Base-by-base conservation (phyloP, 2,888 invertebrate genomes). In the Eulithis testata region DNA sequence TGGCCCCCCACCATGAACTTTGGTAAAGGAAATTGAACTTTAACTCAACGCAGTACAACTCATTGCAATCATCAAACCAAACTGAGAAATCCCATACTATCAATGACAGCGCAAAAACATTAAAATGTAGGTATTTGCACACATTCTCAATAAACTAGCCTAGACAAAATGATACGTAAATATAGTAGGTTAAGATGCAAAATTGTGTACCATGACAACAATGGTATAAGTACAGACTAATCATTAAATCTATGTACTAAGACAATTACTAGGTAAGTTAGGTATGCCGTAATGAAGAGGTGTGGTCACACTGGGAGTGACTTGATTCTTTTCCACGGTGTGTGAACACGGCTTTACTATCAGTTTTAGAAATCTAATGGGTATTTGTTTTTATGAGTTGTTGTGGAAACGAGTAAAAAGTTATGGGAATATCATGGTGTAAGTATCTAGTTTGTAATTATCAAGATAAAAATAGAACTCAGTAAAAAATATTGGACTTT, bases 241-340 rank as follows among this genome's bases (percentile, higher is more conserved):
- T 78, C 75, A 80, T 82, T 76, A 76, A 59, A 69, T 73, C 74
- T 67, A 67, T 63, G 63, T 75, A 74, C 69, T 77, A 76, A 77
- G 75, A 76, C 77, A 80, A 83, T 82, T 73, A 78, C 75, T 45
- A 49, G 49, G 49, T 49, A 60, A 63, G 61, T 47, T 70, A 70
- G 76, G 76, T 73, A 73, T 63, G 69, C 76, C 63, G 64, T 84
- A 82, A 80, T 81, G 76, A 73, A 78, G 83, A 83, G 90, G 90
- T 89, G 90, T 84, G 81, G 80, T 74, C 73, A 73, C 58, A 78
- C 40, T 88, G 86, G 91, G 90, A 87, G 90, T 87, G 86, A 81
- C 81, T 82, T 66, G 60, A 65, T 72, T 78, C 76, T 80, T 80
- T 77, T 80, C 77, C 83, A 87, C 83, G 89, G 83, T 86, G 66